Percentiles rank a stretch among this genome's conserved stretches.
Evolutionary conservation across 2,888 invertebrate species (phyloP).

Genomic region (Strigamia maritima): DNA sequence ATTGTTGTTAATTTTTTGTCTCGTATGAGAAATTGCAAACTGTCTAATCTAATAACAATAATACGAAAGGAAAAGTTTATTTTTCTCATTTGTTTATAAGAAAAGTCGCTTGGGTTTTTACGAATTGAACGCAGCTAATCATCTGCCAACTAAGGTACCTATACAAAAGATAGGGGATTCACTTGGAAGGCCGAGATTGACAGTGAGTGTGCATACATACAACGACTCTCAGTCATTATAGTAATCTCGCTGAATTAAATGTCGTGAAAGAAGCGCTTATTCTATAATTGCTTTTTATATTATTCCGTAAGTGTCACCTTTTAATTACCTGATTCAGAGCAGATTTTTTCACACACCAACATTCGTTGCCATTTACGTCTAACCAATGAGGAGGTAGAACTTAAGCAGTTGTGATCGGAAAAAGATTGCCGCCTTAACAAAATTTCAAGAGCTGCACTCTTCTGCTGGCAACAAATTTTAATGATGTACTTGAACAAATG

Average conservation of each 20-base stretch:
- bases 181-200: neutral
- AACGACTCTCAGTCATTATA: neutral
- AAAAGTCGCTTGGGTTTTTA: neutral
- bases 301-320: neutral
- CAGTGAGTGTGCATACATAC: neutral
- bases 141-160: no score
- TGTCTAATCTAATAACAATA: no score
- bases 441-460: neutral
- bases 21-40: no score
- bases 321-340: neutral
- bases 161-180: no score
- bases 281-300: slow-evolving; percentile 1
- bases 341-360: neutral
- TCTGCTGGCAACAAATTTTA: neutral
- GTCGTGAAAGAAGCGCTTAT: neutral
- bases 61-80: no score
- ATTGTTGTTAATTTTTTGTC: no score
- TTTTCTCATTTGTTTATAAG: neutral
- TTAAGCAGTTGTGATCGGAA: neutral
- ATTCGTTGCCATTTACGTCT: neutral
- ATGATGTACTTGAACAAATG: neutral
- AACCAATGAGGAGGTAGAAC: neutral
- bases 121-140: no score
- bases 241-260: no score
- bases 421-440: neutral